Evolutionary conservation across 1,140 invertebrate species (phyloP).

Genomic region (Venustaconcha ellipsiformis): DNA sequence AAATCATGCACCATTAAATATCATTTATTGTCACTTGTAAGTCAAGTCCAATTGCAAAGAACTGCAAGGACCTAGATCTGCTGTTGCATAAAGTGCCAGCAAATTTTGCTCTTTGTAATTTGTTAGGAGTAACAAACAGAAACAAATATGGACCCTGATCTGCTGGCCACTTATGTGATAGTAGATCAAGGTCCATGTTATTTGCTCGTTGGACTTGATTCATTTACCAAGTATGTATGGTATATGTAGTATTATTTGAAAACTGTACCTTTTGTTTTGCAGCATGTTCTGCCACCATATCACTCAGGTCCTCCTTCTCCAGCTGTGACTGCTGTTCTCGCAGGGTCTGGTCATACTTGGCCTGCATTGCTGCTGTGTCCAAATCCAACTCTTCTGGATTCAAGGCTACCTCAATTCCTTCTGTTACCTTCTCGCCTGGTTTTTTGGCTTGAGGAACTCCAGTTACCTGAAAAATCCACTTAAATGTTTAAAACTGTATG

Average conservation of each 20-base stretch:
- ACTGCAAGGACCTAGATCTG: too few species aligned
- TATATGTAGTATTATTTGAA: neutral
- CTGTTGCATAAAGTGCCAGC: too few species aligned
- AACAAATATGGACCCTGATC: too few species aligned
- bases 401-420: conserved; percentile 88
- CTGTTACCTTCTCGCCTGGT: conserved; percentile 55
- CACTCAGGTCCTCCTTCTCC: conserved; percentile 94
- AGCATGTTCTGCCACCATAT: conserved; percentile 98
- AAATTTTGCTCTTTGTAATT: too few species aligned
- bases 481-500: neutral
- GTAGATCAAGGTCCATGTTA: too few species aligned
- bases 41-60: too few species aligned
- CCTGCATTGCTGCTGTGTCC: conserved; percentile 95
- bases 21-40: too few species aligned
- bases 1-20: too few species aligned
- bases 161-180: too few species aligned
- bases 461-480: conserved; percentile 21
- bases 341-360: conserved; percentile 96
- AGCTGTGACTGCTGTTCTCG: conserved; percentile 89
- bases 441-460: conserved; percentile 43
- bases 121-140: too few species aligned
- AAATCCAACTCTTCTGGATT: conserved; percentile 96
- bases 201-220: too few species aligned
- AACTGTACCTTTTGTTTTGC: conserved; percentile 79
- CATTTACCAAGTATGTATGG: too few species aligned